A percentile compares a stretch with the other conserved stretches of the same genome.
phyloP scores from a whole-genome alignment of 2,113 vertebrate genomes.

The Centropus bengalensis region DNA sequence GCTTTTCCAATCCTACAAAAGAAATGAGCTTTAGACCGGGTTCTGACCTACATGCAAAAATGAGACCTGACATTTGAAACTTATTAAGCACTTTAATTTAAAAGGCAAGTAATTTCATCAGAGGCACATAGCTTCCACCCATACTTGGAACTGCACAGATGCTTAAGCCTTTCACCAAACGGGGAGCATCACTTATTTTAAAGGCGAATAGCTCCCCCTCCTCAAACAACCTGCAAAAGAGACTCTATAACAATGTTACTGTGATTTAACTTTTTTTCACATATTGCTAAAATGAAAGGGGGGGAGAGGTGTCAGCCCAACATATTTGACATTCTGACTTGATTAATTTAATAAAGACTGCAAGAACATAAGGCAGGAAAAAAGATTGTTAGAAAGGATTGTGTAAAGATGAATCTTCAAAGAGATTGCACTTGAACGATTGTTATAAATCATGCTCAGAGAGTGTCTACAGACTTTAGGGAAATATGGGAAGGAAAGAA shows the following conservation, averaged over 20 bases:
- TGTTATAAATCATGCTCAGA: conserved; percentile 11
- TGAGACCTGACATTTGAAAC: conserved; percentile 46
- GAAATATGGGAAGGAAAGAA: conserved; percentile 12
- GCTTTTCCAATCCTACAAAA: neutral
- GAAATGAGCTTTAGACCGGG: conserved; percentile 17
- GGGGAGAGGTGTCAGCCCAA: neutral
- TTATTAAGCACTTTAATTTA: conserved; percentile 34
- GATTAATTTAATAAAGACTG: conserved; percentile 9
- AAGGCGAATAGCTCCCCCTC: neutral
- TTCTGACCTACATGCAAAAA: conserved; percentile 27
- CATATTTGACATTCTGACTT: neutral
- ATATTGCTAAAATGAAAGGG: neutral
- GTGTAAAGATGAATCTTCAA: conserved; percentile 1
- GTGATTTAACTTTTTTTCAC: neutral
- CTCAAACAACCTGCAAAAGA: neutral
- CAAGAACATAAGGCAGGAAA: neutral
- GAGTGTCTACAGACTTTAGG: conserved; percentile 11
- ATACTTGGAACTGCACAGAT: neutral
- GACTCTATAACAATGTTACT: neutral
- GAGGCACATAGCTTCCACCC: neutral
- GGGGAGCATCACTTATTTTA: neutral
- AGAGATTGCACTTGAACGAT: neutral
- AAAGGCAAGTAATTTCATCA: conserved; percentile 28
- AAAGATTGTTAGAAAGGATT: conserved; percentile 17
- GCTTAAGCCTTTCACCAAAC: neutral